Evolutionary conservation across 92 coral and sea anemone genomes (phyloP), one percentile per base, ranked within the genome.

Genomic region (Epizoanthus ramosus): DNA sequence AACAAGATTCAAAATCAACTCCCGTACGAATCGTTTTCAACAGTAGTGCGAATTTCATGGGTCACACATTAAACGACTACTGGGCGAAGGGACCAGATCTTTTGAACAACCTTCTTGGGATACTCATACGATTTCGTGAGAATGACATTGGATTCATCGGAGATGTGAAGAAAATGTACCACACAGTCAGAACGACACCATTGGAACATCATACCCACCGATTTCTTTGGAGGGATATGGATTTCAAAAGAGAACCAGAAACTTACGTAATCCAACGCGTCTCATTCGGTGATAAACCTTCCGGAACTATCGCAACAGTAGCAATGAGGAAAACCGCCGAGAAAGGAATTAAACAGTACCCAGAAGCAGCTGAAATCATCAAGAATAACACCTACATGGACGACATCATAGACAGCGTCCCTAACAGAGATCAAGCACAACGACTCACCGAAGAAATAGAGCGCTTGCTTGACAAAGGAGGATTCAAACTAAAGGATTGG

Each of bases 21-120:
- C 94, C 94, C 17, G 84, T 84, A 13, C 19, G 91, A 79, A 84
- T 91, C 53, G 94, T 91, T 13, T 91, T 91, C 39, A 88, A 88
- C 69, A 75, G 82, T 39, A 81, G 88, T 69, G 85, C 93, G 1
- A 74, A 71, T 54, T 86, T 67, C 35, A 52, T 70, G 85, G 92
- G 92, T n/a, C 85, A 80, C 53, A 43, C 68, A 4, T 75, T 89
- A 57, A 90, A 90, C 71, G 91, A 90, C 45, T 84, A 89, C 33
- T 89, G 84, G 90, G 89, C 89, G 6, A 89, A 89, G 41, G 92
- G 92, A 33, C 87, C 90, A 21, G 90, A 83, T 61, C 45, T 87
- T 5, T 59, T 87, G 25, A 87, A 90, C 84, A 84, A 54, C 37
- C 87, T 90, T 3, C 15, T 87, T 22, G 91, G 91, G 57, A 76